Conservation (phyloP, 1,140 invertebrate genomes). For the Heterodera carotae region DNA sequence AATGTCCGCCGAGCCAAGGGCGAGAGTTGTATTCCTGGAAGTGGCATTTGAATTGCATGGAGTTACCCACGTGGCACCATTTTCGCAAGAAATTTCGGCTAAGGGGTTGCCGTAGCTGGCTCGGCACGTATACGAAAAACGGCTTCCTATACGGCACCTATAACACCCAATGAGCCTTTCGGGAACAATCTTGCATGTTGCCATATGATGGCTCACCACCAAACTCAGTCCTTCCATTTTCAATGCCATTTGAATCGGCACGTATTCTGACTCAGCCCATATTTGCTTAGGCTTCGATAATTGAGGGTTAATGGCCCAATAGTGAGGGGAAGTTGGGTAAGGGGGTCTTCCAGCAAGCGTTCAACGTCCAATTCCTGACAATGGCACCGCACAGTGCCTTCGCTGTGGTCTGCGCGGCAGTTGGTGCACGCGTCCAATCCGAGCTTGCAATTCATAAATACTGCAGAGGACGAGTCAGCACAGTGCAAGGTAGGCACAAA, state of each 20-base stretch:
- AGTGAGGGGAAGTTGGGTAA: not conserved
- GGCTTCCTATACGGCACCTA: not conserved
- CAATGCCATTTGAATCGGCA: not conserved
- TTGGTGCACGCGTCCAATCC: not conserved
- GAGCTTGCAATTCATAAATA: not conserved
- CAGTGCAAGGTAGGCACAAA: not conserved
- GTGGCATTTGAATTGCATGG: not conserved
- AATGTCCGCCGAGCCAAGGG: not conserved
- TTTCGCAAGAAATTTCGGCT: not conserved
- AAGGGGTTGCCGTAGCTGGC: not conserved
- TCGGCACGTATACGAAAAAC: not conserved
- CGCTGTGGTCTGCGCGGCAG: not conserved
- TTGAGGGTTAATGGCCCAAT: not conserved
- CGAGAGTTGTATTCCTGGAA: not conserved
- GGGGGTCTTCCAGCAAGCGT: not conserved
- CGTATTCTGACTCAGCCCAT: not conserved
- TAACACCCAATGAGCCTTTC: not conserved
- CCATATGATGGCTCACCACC: not conserved
- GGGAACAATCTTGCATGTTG: not conserved
- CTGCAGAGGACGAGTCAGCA: too few relatives aligned
- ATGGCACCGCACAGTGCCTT: not conserved
- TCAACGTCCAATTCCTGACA: not conserved
- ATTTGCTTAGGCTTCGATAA: not conserved
- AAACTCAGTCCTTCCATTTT: not conserved
- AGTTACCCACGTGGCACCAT: not conserved